Evolutionary conservation across 2,113 vertebrate species (phyloP).

Genomic region (Etia nguti): DNA sequence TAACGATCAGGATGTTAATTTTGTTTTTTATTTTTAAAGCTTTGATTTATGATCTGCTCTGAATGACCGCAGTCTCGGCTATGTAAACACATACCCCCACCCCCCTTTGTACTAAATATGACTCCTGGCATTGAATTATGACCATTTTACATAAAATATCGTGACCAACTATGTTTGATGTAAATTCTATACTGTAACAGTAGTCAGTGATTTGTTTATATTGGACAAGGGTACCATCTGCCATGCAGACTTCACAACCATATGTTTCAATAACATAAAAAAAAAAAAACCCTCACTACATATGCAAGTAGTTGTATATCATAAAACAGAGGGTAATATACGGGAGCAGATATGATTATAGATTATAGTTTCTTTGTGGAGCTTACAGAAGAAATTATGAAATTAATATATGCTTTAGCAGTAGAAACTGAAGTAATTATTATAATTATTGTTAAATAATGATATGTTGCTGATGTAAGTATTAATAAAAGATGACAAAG

Average conservation of each 20-base stretch:
- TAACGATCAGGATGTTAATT: neutral
- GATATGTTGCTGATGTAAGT: neutral
- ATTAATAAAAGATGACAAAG: neutral
- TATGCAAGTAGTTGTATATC: neutral
- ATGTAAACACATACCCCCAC: fast-evolving
- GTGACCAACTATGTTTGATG: neutral
- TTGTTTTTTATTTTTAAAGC: neutral
- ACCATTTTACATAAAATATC: neutral
- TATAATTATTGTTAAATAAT: neutral
- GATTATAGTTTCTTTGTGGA: neutral
- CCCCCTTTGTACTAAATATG: neutral
- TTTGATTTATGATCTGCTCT: neutral
- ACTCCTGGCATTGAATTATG: neutral
- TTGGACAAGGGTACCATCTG: slow-evolving; percentile 4
- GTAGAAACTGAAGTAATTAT: neutral
- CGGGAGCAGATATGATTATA: neutral
- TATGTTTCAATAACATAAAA: slow-evolving; percentile 11
- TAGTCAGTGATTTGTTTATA: neutral
- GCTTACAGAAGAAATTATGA: neutral
- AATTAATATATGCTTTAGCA: neutral
- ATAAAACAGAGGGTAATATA: neutral
- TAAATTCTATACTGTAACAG: neutral
- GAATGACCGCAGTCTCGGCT: neutral
- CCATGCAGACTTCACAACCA: neutral
- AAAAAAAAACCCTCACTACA: neutral